Evolutionary conservation across 2,888 invertebrate species (phyloP).

Genomic region (Drosophila maculinotata): DNA sequence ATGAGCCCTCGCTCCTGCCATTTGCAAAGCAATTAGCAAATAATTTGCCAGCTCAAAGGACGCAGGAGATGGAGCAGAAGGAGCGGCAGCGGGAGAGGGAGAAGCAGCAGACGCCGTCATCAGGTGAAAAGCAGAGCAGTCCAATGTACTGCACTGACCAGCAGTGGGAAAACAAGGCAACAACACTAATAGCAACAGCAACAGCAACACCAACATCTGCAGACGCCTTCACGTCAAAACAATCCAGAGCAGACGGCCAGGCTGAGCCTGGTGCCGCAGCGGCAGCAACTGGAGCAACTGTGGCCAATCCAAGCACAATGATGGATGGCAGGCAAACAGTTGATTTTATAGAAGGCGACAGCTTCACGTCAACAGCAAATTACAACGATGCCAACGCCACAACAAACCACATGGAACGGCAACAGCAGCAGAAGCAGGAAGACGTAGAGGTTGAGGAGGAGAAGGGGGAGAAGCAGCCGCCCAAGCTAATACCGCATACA

Average conservation of each 20-base stretch:
- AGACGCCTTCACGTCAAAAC: slow-evolving; percentile 67
- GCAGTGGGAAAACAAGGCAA: slow-evolving; percentile 32
- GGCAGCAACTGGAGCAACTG: slow-evolving; percentile 18
- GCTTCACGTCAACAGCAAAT: slow-evolving; percentile 78
- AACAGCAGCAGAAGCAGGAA: slow-evolving; percentile 10
- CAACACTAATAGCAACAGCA: too few species aligned
- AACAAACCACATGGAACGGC: slow-evolving; percentile 62
- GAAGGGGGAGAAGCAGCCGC: slow-evolving; percentile 8
- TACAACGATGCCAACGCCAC: slow-evolving; percentile 54
- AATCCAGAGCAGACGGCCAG: slow-evolving; percentile 46
- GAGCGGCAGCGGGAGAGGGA: slow-evolving; percentile 18
- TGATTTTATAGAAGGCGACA: slow-evolving; percentile 80
- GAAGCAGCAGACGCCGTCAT: slow-evolving; percentile 32
- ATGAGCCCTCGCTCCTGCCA: slow-evolving; percentile 25
- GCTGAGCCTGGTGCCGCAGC: slow-evolving; percentile 14
- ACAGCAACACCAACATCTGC: slow-evolving; percentile 34
- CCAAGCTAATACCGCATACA: slow-evolving; percentile 74
- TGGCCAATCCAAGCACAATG: slow-evolving; percentile 59
- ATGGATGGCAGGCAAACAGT: slow-evolving; percentile 79
- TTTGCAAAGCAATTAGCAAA: slow-evolving; percentile 72
- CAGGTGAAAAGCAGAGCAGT: slow-evolving; percentile 69
- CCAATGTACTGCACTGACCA: slow-evolving; percentile 60
- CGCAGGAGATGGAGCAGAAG: too few species aligned
- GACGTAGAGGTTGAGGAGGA: background rate
- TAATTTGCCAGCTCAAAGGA: slow-evolving; percentile 65